Base-by-base conservation (phyloP, 2,888 invertebrate species). In the Unio pictorum region DNA sequence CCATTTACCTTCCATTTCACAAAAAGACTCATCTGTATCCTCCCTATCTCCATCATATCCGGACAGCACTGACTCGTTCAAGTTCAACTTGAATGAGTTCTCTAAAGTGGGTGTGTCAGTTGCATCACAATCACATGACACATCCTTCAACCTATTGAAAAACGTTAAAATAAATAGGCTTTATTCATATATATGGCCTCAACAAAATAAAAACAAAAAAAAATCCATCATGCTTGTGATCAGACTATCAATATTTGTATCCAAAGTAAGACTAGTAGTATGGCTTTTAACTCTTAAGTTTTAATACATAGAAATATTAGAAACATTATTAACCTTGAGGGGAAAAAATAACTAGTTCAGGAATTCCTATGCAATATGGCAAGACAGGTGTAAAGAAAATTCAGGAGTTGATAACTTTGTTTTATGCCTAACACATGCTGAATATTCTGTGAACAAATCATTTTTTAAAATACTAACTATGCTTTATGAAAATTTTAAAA, bases 41-140 rank as follows among this genome's bases (percentile, higher is more conserved):
- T 88, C 88, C 55, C 75, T 67, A 66, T 88, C 88, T 1, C 85
- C 87, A 26, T 85, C 86, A 64, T 87, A 88, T 8, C 87, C 87
- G 11, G 86, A 85, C 65, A 84, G 64, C 30, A 79, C 73, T 3
- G 85, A 84, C 20, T 82, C 84, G 69, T 85, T 82, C 72, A 81
- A 61, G 20, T 69, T 69, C 34, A 72, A 72, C 18, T 75, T 77
- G 34, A 73, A 67, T 30, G 78, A 75, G 26, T 77, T 55, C 5
- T 80, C 72, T 18, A 84, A 81, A 18, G 84, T 84, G 8, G 76
- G 80, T 11, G 81, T 76, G 17, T 79, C 72, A 26, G 80, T 80
- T 34, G 71, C 66, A 28, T 71, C 78, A n/a, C 63, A 63, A 34
- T 64, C 56, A 0, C 64, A 59, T 54, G 74, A 30, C 3, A 70